Conservation (phyloP, 2,113 vertebrate genomes). For the Daubentonia madagascariensis region DNA sequence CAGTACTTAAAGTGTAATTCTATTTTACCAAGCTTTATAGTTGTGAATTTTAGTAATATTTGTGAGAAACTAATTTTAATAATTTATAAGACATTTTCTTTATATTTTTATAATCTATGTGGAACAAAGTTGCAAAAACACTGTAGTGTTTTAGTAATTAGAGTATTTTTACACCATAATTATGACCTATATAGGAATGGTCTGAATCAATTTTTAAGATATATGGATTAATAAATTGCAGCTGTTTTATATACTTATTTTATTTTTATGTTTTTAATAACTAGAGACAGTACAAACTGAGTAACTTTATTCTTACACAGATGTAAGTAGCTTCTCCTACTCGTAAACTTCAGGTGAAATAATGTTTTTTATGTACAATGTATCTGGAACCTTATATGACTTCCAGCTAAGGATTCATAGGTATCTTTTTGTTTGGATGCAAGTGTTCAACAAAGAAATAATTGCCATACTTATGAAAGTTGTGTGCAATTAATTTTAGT, state of each 20-base stretch:
- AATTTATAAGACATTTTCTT: slow-evolving; percentile 5
- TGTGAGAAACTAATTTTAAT: slow-evolving; percentile 29
- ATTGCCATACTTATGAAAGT: background rate
- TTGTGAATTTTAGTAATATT: background rate
- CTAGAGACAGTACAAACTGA: background rate
- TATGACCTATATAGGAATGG: background rate
- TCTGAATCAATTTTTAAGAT: slow-evolving; percentile 42
- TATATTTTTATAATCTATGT: background rate
- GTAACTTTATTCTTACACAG: background rate
- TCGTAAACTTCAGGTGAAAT: background rate
- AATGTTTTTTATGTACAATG: background rate
- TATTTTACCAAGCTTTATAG: background rate
- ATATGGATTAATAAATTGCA: background rate
- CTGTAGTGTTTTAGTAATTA: slow-evolving; percentile 15
- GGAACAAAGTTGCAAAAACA: background rate
- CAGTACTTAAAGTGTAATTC: slow-evolving; percentile 32
- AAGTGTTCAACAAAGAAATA: background rate
- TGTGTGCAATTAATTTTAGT: background rate
- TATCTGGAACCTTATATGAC: background rate
- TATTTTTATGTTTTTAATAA: background rate
- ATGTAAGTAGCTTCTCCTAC: background rate
- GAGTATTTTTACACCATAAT: slow-evolving; percentile 16
- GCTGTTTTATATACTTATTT: slow-evolving; percentile 15
- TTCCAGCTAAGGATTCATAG: slow-evolving; percentile 21
- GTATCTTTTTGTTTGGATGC: background rate